Conservation (phyloP, 2,888 invertebrate species). For the Mycalesis mineus region DNA sequence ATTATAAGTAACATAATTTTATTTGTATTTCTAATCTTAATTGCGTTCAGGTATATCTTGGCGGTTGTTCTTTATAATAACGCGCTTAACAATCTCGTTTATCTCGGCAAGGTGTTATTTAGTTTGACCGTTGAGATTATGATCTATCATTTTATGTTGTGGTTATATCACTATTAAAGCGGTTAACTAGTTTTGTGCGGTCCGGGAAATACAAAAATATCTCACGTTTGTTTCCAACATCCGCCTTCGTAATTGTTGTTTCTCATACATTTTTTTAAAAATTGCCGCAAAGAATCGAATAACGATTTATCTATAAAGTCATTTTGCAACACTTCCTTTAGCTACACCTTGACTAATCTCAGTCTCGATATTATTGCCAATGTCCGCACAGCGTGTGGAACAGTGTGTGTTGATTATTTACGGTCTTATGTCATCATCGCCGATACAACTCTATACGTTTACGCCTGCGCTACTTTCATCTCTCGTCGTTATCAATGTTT, state of each 20-base stretch:
- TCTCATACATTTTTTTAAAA: slow-evolving; percentile 23
- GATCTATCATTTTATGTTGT: slow-evolving; percentile 24
- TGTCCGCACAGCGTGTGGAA: slow-evolving; percentile 15
- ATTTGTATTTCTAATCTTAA: slow-evolving; percentile 7
- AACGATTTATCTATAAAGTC: slow-evolving; percentile 11
- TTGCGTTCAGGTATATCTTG: slow-evolving; percentile 4
- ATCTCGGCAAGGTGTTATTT: slow-evolving; percentile 21
- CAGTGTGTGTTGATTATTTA: slow-evolving; percentile 27
- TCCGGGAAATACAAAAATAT: slow-evolving; percentile 30
- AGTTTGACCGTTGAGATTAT: slow-evolving; percentile 21
- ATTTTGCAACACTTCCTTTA: slow-evolving; percentile 20
- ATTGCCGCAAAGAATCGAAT: slow-evolving; percentile 17
- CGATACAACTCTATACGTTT: slow-evolving; percentile 17
- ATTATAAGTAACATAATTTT: neutral
- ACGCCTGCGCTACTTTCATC: slow-evolving; percentile 26
- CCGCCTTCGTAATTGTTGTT: slow-evolving; percentile 45
- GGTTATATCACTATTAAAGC: slow-evolving; percentile 29
- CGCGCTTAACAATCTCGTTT: slow-evolving; percentile 14
- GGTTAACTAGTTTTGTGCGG: slow-evolving; percentile 24
- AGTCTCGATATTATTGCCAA: slow-evolving; percentile 22
- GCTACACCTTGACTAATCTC: slow-evolving; percentile 25
- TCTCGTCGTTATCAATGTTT: slow-evolving; percentile 5
- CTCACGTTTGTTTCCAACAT: slow-evolving; percentile 37
- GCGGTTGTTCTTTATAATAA: slow-evolving; percentile 11
- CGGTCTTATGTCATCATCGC: slow-evolving; percentile 29